Conservation (phyloP, 2,113 vertebrate genomes). For the Sceloporus undulatus region DNA sequence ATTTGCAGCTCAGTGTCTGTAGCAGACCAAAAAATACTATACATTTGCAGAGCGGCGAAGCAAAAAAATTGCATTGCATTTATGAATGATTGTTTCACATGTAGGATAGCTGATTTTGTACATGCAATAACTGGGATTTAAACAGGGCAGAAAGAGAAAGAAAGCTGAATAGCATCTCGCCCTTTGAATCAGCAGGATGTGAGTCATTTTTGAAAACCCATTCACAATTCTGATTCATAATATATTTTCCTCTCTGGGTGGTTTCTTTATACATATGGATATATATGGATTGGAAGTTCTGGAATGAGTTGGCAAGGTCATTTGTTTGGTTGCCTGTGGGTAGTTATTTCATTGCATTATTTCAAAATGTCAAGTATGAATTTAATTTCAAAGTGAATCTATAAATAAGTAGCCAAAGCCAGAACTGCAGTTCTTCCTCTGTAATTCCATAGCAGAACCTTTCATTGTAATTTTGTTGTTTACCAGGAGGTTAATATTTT, state of each 20-base stretch:
- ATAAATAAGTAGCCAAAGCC: constrained; percentile 40
- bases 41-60: not conserved
- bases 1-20: constrained; percentile 8
- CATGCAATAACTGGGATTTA: not conserved
- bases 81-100: not conserved
- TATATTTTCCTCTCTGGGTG: constrained; percentile 12
- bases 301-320: constrained; percentile 22
- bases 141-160: not conserved
- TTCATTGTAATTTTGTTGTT: not conserved
- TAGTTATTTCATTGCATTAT: constrained; percentile 44
- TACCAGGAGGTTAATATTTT: not conserved
- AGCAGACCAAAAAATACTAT: not conserved
- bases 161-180: constrained; percentile 23
- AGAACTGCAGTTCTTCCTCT: constrained; percentile 32
- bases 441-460: constrained; percentile 43
- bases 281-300: not conserved
- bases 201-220: constrained; percentile 35
- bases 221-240: constrained; percentile 32
- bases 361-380: constrained; percentile 24
- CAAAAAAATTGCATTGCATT: not conserved
- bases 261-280: constrained; percentile 7
- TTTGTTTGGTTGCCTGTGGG: not conserved
- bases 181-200: constrained; percentile 20
- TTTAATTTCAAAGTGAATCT: constrained; percentile 35
- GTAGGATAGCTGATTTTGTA: not conserved